Evolutionary conservation across 2,797 vertebrate genomes (phyloP).

Genomic region (Sebastes itinus): DNA sequence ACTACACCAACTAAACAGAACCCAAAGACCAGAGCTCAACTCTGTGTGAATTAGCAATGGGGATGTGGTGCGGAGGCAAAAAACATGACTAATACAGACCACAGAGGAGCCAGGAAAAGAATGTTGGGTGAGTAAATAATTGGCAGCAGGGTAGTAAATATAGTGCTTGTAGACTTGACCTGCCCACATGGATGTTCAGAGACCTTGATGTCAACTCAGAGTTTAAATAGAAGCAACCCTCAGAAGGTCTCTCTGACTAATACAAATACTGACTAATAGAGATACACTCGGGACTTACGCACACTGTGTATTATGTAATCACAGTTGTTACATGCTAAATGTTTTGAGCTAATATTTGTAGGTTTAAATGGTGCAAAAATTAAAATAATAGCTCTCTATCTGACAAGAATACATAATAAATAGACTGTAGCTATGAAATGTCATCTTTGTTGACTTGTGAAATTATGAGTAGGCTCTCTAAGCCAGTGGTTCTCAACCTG

Average conservation of each 20-base stretch:
- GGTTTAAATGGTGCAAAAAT: not conserved
- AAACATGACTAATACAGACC: conserved; percentile 67
- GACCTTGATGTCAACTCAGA: conserved; percentile 54
- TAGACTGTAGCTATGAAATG: not conserved
- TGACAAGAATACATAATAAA: not conserved
- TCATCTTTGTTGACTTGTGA: not conserved
- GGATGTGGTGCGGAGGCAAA: conserved; percentile 59
- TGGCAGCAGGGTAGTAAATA: conserved; percentile 71
- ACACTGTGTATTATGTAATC: conserved; percentile 14
- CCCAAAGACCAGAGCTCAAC: conserved; percentile 54
- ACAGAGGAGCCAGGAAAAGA: conserved; percentile 59
- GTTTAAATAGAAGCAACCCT: conserved; percentile 47
- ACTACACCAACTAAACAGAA: conserved; percentile 57
- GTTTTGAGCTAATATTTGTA: not conserved
- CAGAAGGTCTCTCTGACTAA: conserved; percentile 54
- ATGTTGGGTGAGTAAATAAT: conserved; percentile 65
- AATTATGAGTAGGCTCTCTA: not conserved
- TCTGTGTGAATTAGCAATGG: conserved; percentile 53
- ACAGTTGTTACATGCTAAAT: not conserved
- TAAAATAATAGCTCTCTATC: not conserved
- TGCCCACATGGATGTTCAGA: conserved; percentile 47
- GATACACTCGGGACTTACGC: conserved; percentile 23
- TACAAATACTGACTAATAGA: conserved; percentile 39
- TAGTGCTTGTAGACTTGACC: conserved; percentile 52
- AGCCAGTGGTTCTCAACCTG: not conserved